Evolutionary conservation across 2,888 invertebrate species (phyloP), one percentile per base, ranked within the genome.

Genomic region (Sphaerolaimus hirsutus): DNA sequence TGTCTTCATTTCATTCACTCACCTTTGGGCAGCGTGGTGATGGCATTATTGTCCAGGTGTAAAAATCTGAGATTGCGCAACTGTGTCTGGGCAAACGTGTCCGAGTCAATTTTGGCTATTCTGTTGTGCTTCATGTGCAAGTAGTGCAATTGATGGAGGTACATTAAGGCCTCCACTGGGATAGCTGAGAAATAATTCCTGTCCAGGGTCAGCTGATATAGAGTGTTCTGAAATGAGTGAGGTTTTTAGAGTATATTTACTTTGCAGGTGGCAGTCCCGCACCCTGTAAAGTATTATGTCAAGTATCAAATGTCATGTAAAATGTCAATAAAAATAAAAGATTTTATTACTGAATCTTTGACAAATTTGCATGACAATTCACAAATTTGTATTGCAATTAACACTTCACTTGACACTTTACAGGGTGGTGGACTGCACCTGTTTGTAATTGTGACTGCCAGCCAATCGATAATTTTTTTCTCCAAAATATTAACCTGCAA

Each of bases 1-100:
- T n/a, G n/a, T n/a, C n/a, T n/a, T n/a, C n/a, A n/a, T 36, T 48
- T 45, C 14, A 32, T 29, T 23, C 56, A 48, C 12, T 49, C 48
- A 17, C 44, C 46, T 12, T 32, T 27, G 1, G 46, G 46, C 12
- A 53, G 22, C 17, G 21, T 17, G 2, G 42, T 19, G 23, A 60
- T 57, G 41, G 32, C 42, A 47, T 62, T 62, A 24, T 53, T 43
- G 41, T 62, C 59, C 44, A 63, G 45, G 50, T 61, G 55, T 14
- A 61, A 44, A 46, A 57, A 60, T 27, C 54, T 53, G 23, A 61
- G 51, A 43, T 58, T 59, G 26, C 53, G 54, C 23, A 61, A 49
- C 43, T 59, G 55, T 1, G 55, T 58, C 32, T 57, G 58, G 43
- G 52, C 54, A 37, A 59, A 60, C 0, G 57, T 54, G 45, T 55